A percentile compares a stretch with the other conserved stretches of the same genome.
Conservation (phyloP, 2,113 vertebrate species). For the Lonchura striata region DNA sequence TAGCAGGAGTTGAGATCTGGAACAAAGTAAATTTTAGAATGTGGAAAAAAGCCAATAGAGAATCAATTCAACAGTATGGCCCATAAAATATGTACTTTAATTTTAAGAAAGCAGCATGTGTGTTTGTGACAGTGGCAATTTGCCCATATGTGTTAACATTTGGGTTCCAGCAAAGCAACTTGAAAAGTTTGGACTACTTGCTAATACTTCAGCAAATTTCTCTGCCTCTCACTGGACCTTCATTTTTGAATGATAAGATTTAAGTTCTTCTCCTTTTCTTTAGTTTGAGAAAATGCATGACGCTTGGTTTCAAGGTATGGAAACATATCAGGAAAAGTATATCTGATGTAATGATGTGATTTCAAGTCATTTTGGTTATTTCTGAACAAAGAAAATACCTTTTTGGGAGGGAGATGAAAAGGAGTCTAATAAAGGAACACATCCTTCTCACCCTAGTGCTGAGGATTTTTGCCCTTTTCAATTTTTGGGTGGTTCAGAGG, state of each 20-base stretch:
- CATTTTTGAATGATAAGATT: background rate
- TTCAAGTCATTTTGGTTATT: background rate
- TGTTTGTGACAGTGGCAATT: constrained; percentile 16
- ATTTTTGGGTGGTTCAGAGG: background rate
- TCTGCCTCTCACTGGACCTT: background rate
- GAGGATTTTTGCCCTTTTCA: background rate
- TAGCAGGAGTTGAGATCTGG: background rate
- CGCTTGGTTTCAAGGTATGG: background rate
- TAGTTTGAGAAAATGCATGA: background rate
- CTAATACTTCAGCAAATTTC: background rate
- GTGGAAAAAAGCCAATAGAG: background rate
- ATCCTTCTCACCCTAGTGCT: background rate
- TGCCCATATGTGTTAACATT: constrained; percentile 11
- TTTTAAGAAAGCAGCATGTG: background rate
- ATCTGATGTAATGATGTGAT: background rate
- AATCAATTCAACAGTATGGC: background rate
- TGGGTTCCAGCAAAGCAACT: background rate
- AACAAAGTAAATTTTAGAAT: background rate
- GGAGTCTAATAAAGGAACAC: background rate
- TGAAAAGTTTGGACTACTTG: background rate
- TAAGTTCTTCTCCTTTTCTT: background rate
- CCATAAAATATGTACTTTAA: background rate
- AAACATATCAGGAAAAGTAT: background rate
- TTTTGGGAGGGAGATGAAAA: fast-evolving
- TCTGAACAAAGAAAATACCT: background rate